phyloP scores from a whole-genome alignment of 2,797 vertebrate genomes.

The Remorina albescens region DNA sequence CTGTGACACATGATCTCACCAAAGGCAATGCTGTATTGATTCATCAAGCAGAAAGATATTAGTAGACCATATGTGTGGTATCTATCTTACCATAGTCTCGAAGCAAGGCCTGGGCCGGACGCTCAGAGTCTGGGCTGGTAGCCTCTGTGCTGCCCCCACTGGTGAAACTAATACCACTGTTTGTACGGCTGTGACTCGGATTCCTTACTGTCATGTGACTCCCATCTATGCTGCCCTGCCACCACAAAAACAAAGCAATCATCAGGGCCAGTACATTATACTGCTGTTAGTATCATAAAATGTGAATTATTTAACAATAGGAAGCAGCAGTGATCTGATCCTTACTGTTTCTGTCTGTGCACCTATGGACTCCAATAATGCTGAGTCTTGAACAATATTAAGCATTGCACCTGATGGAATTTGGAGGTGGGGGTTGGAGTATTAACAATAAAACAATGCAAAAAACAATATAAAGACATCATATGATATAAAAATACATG shows the following conservation, averaged over 20 bases:
- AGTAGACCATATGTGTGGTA: neutral
- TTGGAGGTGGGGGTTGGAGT: neutral
- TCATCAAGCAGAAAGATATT: neutral
- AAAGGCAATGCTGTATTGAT: conserved; percentile 23
- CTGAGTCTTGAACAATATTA: conserved; percentile 97
- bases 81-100: conserved; percentile 91
- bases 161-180: conserved; percentile 92
- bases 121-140: conserved; percentile 92
- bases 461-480: neutral
- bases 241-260: conserved; percentile 38
- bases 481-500: too few species aligned
- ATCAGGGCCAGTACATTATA: neutral
- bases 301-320: neutral
- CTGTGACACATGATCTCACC: neutral
- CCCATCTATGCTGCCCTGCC: conserved; percentile 79
- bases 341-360: conserved; percentile 94
- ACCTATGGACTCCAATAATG: conserved; percentile 93
- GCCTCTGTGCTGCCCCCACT: conserved; percentile 93
- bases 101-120: conserved; percentile 91
- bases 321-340: neutral
- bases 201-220: conserved; percentile 65
- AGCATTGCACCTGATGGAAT: conserved; percentile 98
- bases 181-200: conserved; percentile 94
- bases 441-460: neutral
- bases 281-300: neutral